Evolutionary conservation across 2,888 invertebrate genomes (phyloP).

Genomic region (Aphodius granarius): DNA sequence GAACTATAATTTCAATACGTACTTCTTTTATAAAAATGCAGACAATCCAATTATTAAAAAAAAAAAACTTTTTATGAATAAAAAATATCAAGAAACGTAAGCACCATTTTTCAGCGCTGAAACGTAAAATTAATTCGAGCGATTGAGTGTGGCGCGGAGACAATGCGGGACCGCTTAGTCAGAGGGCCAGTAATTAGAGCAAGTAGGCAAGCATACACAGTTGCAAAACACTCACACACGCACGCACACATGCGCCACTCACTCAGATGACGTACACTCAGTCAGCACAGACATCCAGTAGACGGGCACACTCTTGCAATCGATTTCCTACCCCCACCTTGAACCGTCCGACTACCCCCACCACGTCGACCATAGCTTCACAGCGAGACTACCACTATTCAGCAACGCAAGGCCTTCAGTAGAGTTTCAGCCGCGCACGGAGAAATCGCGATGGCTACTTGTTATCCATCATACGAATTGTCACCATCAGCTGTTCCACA

Average conservation of each 20-base stretch:
- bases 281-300: slow-evolving; percentile 49
- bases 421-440: slow-evolving; percentile 48
- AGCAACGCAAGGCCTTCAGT: slow-evolving; percentile 20
- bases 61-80: neutral
- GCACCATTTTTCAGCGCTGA: neutral
- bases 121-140: neutral
- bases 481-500: slow-evolving; percentile 52
- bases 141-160: neutral
- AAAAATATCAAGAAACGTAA: slow-evolving; percentile 4
- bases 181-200: slow-evolving; percentile 48
- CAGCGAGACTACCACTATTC: slow-evolving; percentile 32
- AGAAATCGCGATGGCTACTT: slow-evolving; percentile 49
- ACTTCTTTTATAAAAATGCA: too few relatives aligned
- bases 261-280: slow-evolving; percentile 45
- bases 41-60: too few relatives aligned
- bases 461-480: slow-evolving; percentile 48
- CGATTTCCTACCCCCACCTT: slow-evolving; percentile 56
- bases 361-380: slow-evolving; percentile 27
- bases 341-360: slow-evolving; percentile 20
- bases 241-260: slow-evolving; percentile 23
- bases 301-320: slow-evolving; percentile 52
- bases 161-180: slow-evolving; percentile 14
- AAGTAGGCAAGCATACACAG: slow-evolving; percentile 46
- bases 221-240: slow-evolving; percentile 24
- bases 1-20: too few relatives aligned